A percentile compares a stretch with the other conserved stretches of the same genome.
These are phyloP conservation scores for Drosophila borborema DNA, from an alignment of 2,888 invertebrate species.

Conservation along the genomic window DNA sequence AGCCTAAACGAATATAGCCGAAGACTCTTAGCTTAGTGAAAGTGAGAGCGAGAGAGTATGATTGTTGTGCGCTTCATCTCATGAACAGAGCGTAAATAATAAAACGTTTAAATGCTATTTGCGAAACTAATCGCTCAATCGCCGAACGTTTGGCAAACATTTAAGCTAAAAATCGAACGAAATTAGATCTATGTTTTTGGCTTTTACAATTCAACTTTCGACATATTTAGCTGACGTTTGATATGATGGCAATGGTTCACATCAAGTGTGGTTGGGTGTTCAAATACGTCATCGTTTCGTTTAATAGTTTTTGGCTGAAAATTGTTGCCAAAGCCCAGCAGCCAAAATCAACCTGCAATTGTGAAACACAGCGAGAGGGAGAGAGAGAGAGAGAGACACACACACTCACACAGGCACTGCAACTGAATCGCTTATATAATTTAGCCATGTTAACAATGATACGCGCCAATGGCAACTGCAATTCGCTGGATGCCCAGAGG, in stretches of 20 bases:
- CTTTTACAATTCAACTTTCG: background rate
- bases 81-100: no score
- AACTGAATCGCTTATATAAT: conserved; percentile 58
- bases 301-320: conserved; percentile 15
- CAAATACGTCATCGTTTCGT: conserved; percentile 6
- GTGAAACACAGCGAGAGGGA: background rate
- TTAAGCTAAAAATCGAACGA: background rate
- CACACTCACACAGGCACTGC: background rate
- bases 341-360: conserved; percentile 53
- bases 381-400: background rate
- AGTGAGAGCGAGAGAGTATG: no score
- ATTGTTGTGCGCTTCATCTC: no score
- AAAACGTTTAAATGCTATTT: no score
- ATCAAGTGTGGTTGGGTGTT: background rate
- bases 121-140: no score
- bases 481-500: conserved; percentile 17
- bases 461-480: conserved; percentile 28
- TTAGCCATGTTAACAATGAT: conserved; percentile 67
- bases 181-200: background rate
- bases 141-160: background rate
- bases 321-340: conserved; percentile 10
- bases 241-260: background rate
- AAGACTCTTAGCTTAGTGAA: no score
- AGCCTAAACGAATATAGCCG: no score
- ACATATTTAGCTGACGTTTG: background rate